These are phyloP conservation scores for Coenonympha arcania DNA, from an alignment of 2,888 invertebrate genomes.

Conservation along the genomic window DNA sequence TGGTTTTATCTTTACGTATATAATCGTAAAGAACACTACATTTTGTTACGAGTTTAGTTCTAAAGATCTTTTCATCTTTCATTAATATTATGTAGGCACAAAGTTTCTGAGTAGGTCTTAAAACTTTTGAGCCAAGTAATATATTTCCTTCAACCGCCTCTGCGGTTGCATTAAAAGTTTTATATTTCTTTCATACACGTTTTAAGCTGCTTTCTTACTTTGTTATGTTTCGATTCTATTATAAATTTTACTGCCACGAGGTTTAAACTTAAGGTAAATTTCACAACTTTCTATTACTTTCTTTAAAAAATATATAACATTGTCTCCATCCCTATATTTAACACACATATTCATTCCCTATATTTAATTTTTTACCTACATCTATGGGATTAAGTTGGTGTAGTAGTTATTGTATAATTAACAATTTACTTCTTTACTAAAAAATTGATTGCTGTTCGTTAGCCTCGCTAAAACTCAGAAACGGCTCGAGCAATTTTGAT, in stretches of 20 bases:
- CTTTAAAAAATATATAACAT: too few relatives aligned
- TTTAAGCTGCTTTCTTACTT: conserved; percentile 5
- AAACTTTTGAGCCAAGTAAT: conserved; percentile 13
- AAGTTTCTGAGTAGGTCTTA: conserved; percentile 22
- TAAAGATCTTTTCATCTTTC: conserved; percentile 11
- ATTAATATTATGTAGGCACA: conserved; percentile 18
- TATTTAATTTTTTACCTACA: too few relatives aligned
- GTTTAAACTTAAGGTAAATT: neutral
- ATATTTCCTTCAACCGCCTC: conserved; percentile 5
- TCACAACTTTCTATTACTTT: too few relatives aligned
- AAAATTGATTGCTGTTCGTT: too few relatives aligned
- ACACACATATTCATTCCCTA: too few relatives aligned
- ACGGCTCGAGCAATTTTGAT: neutral
- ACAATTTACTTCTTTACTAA: too few relatives aligned
- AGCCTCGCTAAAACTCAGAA: neutral
- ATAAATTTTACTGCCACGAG: neutral
- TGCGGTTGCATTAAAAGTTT: conserved; percentile 11
- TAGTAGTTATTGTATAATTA: too few relatives aligned
- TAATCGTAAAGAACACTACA: too few relatives aligned
- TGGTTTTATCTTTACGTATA: too few relatives aligned
- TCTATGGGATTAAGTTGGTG: too few relatives aligned
- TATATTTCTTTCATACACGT: conserved; percentile 5
- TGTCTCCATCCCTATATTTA: too few relatives aligned
- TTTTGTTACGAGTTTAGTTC: conserved; percentile 14
- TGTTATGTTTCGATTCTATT: conserved; percentile 1